Conservation (phyloP, 2,113 vertebrate genomes). For the Morone saxatilis region DNA sequence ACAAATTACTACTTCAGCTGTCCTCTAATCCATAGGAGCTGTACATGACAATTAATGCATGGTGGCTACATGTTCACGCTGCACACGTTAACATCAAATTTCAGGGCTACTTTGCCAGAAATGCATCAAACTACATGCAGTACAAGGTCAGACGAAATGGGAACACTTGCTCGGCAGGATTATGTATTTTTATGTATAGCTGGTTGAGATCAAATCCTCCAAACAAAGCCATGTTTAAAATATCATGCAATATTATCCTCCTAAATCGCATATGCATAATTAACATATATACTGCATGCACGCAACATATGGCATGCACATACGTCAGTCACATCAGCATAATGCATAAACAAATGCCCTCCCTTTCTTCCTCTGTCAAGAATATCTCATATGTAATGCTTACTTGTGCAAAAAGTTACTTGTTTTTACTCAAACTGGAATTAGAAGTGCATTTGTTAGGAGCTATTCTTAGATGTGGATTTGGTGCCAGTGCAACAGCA, state of each 20-base stretch:
- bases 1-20: not conserved
- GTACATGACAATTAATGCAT: too few species aligned
- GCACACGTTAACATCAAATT: not conserved
- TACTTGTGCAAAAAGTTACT: not conserved
- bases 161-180: not conserved
- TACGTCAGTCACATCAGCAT: slow-evolving; percentile 5
- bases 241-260: slow-evolving; percentile 12
- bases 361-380: not conserved
- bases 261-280: slow-evolving; percentile 45
- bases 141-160: too few species aligned
- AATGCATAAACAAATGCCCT: slow-evolving; percentile 18
- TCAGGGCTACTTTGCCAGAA: too few species aligned
- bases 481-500: too few species aligned
- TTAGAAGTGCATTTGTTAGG: too few species aligned
- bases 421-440: too few species aligned
- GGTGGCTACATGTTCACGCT: too few species aligned
- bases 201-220: not conserved
- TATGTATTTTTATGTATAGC: not conserved
- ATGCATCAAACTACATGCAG: too few species aligned
- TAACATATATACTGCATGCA: slow-evolving; percentile 46
- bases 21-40: too few species aligned
- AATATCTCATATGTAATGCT: not conserved
- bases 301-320: slow-evolving; percentile 38
- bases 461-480: too few species aligned
- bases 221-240: slow-evolving; percentile 15